Percentiles rank a stretch among this genome's conserved stretches.
phyloP scores from a whole-genome alignment of 2,113 vertebrate genomes.

The Stigmatopora argus region DNA sequence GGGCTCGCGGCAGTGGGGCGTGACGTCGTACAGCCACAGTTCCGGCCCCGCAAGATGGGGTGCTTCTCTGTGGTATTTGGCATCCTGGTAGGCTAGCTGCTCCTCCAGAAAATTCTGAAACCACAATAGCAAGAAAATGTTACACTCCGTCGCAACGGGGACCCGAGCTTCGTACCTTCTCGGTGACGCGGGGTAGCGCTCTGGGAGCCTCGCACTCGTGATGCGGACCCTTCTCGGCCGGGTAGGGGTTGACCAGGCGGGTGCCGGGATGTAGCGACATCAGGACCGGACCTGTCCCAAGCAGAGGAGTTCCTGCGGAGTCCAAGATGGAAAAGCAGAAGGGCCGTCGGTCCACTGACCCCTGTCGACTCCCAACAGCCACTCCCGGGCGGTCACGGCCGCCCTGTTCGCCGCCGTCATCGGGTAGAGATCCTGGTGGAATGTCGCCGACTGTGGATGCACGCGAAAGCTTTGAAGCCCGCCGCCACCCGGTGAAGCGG shows the following conservation, averaged over 20 bases:
- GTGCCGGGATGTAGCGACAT: slow-evolving; percentile 79
- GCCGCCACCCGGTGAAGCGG: too few species aligned
- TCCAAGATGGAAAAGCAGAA: slow-evolving; percentile 6
- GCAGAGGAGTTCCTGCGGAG: neutral
- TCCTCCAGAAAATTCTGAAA: slow-evolving; percentile 45
- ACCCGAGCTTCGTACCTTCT: slow-evolving; percentile 32
- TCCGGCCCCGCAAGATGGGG: slow-evolving; percentile 58
- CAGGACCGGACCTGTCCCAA: slow-evolving; percentile 72
- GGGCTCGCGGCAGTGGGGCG: slow-evolving; percentile 56
- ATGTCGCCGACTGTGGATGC: slow-evolving; percentile 75
- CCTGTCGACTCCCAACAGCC: slow-evolving; percentile 81
- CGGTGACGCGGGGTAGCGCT: slow-evolving; percentile 8
- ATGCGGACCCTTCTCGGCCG: slow-evolving; percentile 40
- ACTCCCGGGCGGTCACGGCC: slow-evolving; percentile 82
- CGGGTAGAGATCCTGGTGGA: slow-evolving; percentile 90
- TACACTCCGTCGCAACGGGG: neutral
- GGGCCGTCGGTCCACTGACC: slow-evolving; percentile 65
- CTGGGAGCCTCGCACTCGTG: slow-evolving; percentile 2
- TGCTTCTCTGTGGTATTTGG: slow-evolving; percentile 45
- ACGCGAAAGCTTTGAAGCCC: neutral
- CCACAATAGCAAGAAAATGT: neutral
- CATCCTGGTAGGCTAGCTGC: slow-evolving; percentile 48
- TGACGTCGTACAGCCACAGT: slow-evolving; percentile 46
- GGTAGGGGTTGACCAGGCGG: slow-evolving; percentile 49
- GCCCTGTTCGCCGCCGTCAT: slow-evolving; percentile 80